Evolutionary conservation across 2,113 vertebrate genomes (phyloP), one percentile per base, ranked within the genome.

Genomic region (Uria lomvia): DNA sequence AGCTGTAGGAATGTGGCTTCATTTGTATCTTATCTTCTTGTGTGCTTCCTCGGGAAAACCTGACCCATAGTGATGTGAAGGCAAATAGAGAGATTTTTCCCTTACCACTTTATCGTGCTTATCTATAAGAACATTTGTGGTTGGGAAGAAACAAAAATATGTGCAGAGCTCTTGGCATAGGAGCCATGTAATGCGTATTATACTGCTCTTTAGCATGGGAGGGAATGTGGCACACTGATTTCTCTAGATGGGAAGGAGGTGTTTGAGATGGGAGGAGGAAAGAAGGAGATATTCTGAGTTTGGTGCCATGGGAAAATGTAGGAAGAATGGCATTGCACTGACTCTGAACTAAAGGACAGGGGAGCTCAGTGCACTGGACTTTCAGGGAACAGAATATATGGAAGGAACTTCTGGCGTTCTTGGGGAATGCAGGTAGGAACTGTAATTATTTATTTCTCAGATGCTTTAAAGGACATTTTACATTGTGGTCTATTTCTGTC

Each of bases 371-470:
- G 53, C 75, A 42, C 50, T 83, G 88, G 68, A 72, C 75, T 91
- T 92, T 87, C 65, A 67, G 62, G 49, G 55, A 90, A 68, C 43
- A 60, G 50, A 63, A 60, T 95, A 81, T 82, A 95, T 94, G 94
- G 93, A 93, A 95, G 70, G 34, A 85, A 24, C 73, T 94, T 92
- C 73, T 95, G 91, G 26, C 0, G 21, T 87, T 77, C 49, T 89
- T 95, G 82, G 91, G 94, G 95, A 90, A 96, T 97, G 96, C 89
- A 97, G 95, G 96, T 97, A 96, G 84, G 93, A 95, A 40, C n/a
- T 59, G 15, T 49, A 50, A 53, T 92, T 53, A 84, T 15, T 91
- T 84, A 27, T 90, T 91, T 85, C 59, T 95, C 29, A 43, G 38
- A 27, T 89, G 11, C 52, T 91, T 87, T 91, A 50, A 76, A n/a